Base-by-base conservation (phyloP, 2,888 invertebrate genomes). In the Epicampocera succincta region DNA sequence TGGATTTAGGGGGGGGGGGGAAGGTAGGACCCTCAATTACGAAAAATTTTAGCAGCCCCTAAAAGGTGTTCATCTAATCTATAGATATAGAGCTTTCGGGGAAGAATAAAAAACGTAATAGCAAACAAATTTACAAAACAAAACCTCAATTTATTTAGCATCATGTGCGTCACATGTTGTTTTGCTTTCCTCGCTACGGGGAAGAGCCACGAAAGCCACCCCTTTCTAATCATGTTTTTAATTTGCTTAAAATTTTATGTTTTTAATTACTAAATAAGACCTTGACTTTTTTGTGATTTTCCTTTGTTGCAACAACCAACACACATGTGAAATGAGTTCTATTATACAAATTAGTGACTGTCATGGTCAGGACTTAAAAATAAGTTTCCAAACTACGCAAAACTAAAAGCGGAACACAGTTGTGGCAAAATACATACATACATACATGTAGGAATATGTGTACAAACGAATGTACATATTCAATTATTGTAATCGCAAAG, bases 171-270 rank as follows among this genome's bases (percentile, higher is more conserved):
- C 38, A 25, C 19, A 19, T 15, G 38, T 63, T 76, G 52, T 76
- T 68, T 1, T 21, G 50, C 44, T 60, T 61, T 60, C 50, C 44
- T 52, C 6, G 13, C 25, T 19, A 25, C 40, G 60, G 25, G 72
- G 25, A 58, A 38, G 60, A 66, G 44, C 13, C 46, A 60, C n/a
- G 66, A 61, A 69, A 48, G 50, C 65, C 78, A 78, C 72, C 78
- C 78, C 50, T 33, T 1, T 33, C 58, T 25, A 66, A 54, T 66
- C 50, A 46, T 61, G 8, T 40, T 78, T 73, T 72, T 78, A 78
- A 78, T 78, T 78, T 78, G 52, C 65, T 78, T 72, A 78, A 73
- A 78, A 73, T 60, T 66, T 58, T 73, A 66, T 40, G 25, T 15
- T 33, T 46, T 72, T 66, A 66, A 73, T 78, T 78, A 72, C 44